phyloP scores from a whole-genome alignment of 2,113 vertebrate genomes.

The Candoia aspera region DNA sequence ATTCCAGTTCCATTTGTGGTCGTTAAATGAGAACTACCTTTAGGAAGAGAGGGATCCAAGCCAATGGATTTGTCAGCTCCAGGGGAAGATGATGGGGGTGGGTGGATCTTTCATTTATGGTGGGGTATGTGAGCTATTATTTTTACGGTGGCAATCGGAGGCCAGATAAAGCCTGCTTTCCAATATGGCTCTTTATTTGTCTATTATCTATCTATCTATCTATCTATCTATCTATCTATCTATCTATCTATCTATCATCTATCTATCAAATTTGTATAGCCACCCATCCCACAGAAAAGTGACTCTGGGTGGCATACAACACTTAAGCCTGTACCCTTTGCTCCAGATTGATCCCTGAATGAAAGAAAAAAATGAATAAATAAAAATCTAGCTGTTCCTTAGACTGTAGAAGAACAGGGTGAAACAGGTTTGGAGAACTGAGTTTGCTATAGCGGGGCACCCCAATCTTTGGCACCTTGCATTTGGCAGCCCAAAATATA shows the following conservation, averaged over 20 bases:
- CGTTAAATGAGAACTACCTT: too few relatives aligned
- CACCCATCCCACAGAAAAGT: too few relatives aligned
- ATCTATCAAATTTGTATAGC: too few relatives aligned
- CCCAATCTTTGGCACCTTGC: background rate
- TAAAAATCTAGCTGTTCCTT: background rate
- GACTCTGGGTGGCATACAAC: too few relatives aligned
- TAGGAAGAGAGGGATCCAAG: constrained; percentile 46
- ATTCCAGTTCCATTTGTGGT: background rate
- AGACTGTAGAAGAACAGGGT: background rate
- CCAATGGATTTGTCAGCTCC: constrained; percentile 20
- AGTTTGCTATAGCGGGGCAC: background rate
- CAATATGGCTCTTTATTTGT: background rate
- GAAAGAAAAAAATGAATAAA: background rate
- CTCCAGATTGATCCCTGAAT: background rate
- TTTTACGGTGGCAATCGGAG: background rate
- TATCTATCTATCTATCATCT: too few relatives aligned
- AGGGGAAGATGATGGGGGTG: constrained; percentile 41
- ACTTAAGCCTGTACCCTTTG: too few relatives aligned
- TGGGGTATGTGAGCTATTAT: background rate
- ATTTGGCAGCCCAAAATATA: background rate
- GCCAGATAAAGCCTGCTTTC: background rate
- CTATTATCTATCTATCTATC: background rate
- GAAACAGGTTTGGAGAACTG: background rate
- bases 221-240: too few relatives aligned
- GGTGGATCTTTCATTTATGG: background rate